Base-by-base conservation (phyloP, 2,888 invertebrate species). In the Drosophila hawaiiensis region DNA sequence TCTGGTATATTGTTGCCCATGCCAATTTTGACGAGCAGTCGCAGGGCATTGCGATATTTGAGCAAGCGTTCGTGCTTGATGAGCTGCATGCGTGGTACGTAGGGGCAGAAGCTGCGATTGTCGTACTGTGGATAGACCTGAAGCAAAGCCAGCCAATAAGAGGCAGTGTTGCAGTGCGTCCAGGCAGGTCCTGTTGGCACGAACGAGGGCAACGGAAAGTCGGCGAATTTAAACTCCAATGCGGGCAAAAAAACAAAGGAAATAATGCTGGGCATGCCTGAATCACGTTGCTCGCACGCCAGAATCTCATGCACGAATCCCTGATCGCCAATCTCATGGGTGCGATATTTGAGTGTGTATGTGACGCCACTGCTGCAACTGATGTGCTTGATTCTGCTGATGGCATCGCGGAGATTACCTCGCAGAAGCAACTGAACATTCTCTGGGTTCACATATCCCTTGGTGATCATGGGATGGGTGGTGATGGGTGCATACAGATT, bases 321-420 rank as follows among this genome's bases (percentile, higher is more conserved):
- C 70, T 83, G 83, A 63, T 83, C 83, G 0, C 83, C 83, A n/a
- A 86, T 83, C 50, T 83, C 83, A 25, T 78, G 82, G 4, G 83
- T 86, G 47, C 84, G 79, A 52, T 83, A 83, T 54, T 31, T 79
- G 1, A 83, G 55, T 52, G 47, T 68, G 56, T 86, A 83, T 9
- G 61, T 54, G 3, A 75, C 55, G 0, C 84, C 87, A 22, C 69
- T 79, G n/a, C 61, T 55, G 35, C 84, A 84, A 25, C 28, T 14
- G 10, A 83, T 54, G 37, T 10, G 29, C 33, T 68, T 65, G 28
- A 84, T 52, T 2, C 60, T 71, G 3, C 41, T 39, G 12, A 83
- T 83, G 4, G 84, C 58, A 7, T 82, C 82, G 12, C 69, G 74
- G 2, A 83, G 55, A 41, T 83, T 84, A 29, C 87, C 87, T 10